These are phyloP conservation scores for Steinernema khuongi DNA, from an alignment of 1,140 invertebrate genomes.

Conservation along the genomic window DNA sequence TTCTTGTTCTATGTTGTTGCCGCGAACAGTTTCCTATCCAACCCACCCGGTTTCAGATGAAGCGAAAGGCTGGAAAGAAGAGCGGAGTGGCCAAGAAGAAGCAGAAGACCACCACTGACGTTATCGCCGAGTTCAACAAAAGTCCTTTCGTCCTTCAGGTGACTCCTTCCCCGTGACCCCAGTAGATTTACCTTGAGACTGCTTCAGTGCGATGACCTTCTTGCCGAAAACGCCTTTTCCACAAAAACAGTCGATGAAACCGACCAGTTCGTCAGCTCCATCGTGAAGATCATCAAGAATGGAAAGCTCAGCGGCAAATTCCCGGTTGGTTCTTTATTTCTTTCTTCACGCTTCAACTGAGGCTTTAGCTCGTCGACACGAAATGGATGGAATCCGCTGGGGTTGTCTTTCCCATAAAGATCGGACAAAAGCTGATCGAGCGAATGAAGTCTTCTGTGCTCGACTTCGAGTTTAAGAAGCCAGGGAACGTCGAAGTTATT, in stretches of 20 bases:
- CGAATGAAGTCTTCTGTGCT: not conserved
- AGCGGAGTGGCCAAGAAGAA: not conserved
- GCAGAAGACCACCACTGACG: not conserved
- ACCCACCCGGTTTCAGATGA: not conserved
- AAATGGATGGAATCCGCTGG: not conserved
- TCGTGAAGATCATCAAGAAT: not conserved
- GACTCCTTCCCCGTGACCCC: not conserved
- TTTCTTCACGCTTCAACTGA: not conserved
- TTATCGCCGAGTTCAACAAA: slow-evolving; percentile 12
- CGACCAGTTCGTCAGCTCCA: not conserved
- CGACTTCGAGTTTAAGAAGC: not conserved
- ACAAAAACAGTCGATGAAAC: not conserved
- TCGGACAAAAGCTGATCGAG: not conserved
- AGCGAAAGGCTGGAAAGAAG: slow-evolving; percentile 9
- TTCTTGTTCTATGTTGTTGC: not conserved
- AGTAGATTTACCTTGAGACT: not conserved
- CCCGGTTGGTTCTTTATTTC: not conserved
- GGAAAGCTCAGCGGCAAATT: not conserved
- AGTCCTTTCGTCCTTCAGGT: slow-evolving; percentile 1
- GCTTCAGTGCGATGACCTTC: slow-evolving; percentile 5
- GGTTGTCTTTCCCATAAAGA: not conserved
- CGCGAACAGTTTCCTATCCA: not conserved
- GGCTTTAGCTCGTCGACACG: not conserved
- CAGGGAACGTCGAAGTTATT: not conserved
- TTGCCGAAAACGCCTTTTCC: not conserved